These are phyloP conservation scores for Dasypogon diadema DNA, from an alignment of 2,888 invertebrate genomes.

Conservation along the genomic window DNA sequence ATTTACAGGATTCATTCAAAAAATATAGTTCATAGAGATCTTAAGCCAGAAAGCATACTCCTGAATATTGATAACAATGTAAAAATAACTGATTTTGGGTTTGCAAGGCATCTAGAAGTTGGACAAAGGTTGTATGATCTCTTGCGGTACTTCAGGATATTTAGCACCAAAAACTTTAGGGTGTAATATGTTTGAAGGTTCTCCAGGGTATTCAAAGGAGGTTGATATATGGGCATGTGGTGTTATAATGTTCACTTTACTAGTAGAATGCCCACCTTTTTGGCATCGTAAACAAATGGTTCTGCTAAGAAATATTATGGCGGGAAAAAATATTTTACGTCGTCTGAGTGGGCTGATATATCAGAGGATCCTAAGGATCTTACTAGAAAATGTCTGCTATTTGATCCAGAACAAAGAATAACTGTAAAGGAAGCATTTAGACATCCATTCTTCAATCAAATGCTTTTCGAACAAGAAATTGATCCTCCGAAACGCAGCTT, in stretches of 20 bases:
- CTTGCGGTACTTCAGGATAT: conserved; percentile 96
- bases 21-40: conserved; percentile 91
- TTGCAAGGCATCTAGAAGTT: conserved; percentile 84
- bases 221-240: conserved; percentile 99
- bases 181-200: conserved; percentile 94
- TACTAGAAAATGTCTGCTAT: conserved; percentile 89
- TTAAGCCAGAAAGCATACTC: conserved; percentile 96
- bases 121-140: conserved; percentile 86
- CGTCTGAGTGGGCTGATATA: conserved; percentile 98
- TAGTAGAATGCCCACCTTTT: conserved; percentile 99
- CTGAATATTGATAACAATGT: conserved; percentile 95
- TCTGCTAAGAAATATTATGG: conserved; percentile 99
- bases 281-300: conserved; percentile 99
- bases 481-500: conserved; percentile 85
- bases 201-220: conserved; percentile 91
- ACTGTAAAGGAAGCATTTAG: conserved; percentile 85
- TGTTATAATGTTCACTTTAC: conserved; percentile 97
- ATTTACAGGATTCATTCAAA: conserved; percentile 86
- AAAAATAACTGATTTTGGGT: conserved; percentile 99
- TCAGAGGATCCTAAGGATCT: conserved; percentile 95
- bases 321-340: conserved; percentile 95
- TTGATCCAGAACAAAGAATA: conserved; percentile 88
- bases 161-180: conserved; percentile 94
- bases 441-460: conserved; percentile 95
- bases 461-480: conserved; percentile 92